Conservation (phyloP, 92 coral and sea anemone genomes). For the Isaurus tuberculatus region DNA sequence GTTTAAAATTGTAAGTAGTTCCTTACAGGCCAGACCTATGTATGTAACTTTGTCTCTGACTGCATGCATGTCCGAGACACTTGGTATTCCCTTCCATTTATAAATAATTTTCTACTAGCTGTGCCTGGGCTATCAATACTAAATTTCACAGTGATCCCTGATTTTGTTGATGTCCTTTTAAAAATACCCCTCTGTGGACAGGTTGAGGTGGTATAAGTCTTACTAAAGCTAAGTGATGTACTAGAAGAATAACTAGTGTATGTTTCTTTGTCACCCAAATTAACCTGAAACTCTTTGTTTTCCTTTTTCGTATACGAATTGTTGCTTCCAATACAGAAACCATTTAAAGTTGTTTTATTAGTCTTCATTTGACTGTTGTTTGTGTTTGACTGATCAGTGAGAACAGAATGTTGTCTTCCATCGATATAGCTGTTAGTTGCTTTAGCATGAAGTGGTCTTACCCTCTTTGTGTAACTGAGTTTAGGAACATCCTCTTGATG, state of each 20-base stretch:
- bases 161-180: slow-evolving; percentile 29
- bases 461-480: slow-evolving; percentile 74
- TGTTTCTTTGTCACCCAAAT: background rate
- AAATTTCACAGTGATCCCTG: slow-evolving; percentile 22
- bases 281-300: background rate
- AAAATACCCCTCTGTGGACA: slow-evolving; percentile 3
- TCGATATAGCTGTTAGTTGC: background rate
- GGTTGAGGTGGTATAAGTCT: background rate
- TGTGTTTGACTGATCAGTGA: background rate
- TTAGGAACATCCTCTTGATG: slow-evolving; percentile 51
- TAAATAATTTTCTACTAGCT: background rate
- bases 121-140: slow-evolving; percentile 19
- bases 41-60: slow-evolving; percentile 13
- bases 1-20: too few relatives aligned
- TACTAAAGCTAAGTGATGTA: background rate
- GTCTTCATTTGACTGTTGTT: background rate
- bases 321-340: background rate
- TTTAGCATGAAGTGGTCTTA: slow-evolving; percentile 6
- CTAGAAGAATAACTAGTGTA: background rate
- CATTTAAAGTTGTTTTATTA: background rate
- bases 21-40: too few relatives aligned
- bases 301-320: background rate
- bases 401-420: background rate
- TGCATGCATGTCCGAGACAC: slow-evolving; percentile 6
- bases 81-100: slow-evolving; percentile 31